These are phyloP conservation scores for Myiotriccus ornatus DNA, from an alignment of 2,797 vertebrate genomes.

Conservation along the genomic window DNA sequence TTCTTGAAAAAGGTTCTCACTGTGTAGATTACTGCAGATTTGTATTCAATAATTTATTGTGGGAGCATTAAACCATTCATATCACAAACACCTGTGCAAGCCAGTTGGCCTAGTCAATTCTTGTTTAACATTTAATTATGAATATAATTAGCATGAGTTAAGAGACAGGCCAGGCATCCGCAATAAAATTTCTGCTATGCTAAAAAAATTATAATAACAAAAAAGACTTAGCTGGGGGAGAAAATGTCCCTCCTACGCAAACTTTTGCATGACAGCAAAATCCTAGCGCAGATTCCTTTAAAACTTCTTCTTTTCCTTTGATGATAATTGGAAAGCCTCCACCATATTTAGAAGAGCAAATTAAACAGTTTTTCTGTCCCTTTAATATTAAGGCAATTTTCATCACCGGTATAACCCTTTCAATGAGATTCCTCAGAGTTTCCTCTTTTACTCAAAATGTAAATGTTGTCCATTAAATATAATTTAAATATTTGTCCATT, in stretches of 20 bases:
- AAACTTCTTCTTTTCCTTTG: slow-evolving; percentile 2
- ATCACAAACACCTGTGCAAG: slow-evolving; percentile 80
- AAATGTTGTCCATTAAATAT: neutral
- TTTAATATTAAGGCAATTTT: slow-evolving; percentile 9
- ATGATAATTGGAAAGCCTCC: neutral
- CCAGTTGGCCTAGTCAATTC: slow-evolving; percentile 80
- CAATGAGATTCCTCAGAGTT: neutral
- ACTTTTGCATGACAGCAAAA: neutral
- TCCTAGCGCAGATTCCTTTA: slow-evolving; percentile 12
- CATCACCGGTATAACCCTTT: neutral
- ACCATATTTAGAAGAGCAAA: neutral
- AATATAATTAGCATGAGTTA: slow-evolving; percentile 82
- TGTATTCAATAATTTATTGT: slow-evolving; percentile 75
- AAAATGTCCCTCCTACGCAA: slow-evolving; percentile 1
- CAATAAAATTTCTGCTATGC: slow-evolving; percentile 74
- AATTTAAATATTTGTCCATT: neutral
- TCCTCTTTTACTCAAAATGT: neutral
- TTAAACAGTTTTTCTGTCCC: neutral
- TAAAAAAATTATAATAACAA: slow-evolving; percentile 33
- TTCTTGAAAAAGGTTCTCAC: slow-evolving; percentile 62
- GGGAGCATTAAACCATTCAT: slow-evolving; percentile 74
- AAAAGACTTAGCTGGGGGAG: neutral
- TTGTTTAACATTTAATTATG: slow-evolving; percentile 81
- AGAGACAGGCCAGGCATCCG: slow-evolving; percentile 76
- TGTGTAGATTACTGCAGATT: slow-evolving; percentile 57